Evolutionary conservation across 2,797 vertebrate species (phyloP), one percentile per base, ranked within the genome.

Genomic region (Pseudochromis fuscus): DNA sequence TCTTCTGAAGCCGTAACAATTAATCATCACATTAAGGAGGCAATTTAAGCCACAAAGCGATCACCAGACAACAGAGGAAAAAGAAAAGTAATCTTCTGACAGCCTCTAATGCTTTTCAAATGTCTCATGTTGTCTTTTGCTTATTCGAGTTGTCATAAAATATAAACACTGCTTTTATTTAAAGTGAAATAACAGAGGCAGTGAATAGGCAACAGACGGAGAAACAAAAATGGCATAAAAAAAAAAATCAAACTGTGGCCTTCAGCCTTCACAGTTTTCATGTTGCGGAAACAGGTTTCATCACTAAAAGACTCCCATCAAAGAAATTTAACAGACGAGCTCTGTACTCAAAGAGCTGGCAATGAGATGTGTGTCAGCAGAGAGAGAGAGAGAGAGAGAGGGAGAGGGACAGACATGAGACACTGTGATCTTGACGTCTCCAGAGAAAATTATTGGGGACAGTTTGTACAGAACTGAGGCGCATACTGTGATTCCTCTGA

Each of bases 401-500:
- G 33, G 18, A 60, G 40, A 66, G 7, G 45, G 51, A 56, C 19
- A 38, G 63, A 78, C 52, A 61, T 56, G 60, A 67, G 42, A 61
- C 40, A 59, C 59, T 63, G 56, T 66, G 72, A 79, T 81, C 72
- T 73, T 76, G 80, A 81, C 70, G 9, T 69, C 61, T 61, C 48
- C 42, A 84, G 77, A 81, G 74, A 51, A 76, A 79, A 72, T 79
- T 84, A 82, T 46, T 56, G 57, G 58, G 78, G 72, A 88, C 79
- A 77, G 62, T 61, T 79, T 83, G 74, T 85, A 71, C 67, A 71
- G 59, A 70, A 44, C 57, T 75, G 60, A 49, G 53, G 33, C 48
- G 70, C 77, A 58, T 53, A 51, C 49, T 73, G 56, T 57, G 45
- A 71, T 67, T 77, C 55, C 31, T 81, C 30, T 75, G 69, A 79